These are phyloP conservation scores for Triplophysa tibetana DNA, from an alignment of 2,113 vertebrate species.

Conservation along the genomic window DNA sequence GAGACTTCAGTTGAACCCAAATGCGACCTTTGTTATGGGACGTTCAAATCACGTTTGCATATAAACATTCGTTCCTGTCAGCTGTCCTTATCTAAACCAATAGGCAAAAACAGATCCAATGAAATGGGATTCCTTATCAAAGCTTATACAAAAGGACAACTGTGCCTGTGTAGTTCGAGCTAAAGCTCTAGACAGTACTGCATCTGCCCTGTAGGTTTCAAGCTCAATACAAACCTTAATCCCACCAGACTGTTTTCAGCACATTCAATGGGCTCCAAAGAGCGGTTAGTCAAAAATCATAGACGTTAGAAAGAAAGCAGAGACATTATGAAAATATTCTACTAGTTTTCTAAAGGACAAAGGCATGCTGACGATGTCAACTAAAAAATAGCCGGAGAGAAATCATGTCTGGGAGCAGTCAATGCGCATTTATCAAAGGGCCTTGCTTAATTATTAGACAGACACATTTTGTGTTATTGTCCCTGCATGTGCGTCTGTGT, in stretches of 20 bases:
- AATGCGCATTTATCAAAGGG: background rate
- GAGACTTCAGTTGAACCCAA: conserved; percentile 15
- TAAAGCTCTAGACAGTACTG: conserved; percentile 10
- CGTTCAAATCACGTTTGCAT: background rate
- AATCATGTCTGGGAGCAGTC: background rate
- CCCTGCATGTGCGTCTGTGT: background rate
- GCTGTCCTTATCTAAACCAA: conserved; percentile 28
- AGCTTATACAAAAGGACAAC: conserved; percentile 45
- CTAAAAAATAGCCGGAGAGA: conserved; percentile 12
- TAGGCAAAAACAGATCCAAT: conserved; percentile 36
- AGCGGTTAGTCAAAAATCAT: conserved; percentile 44
- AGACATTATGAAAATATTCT: conserved; percentile 18
- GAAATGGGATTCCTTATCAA: conserved; percentile 29
- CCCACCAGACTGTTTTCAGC: conserved; percentile 6
- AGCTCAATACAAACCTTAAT: conserved; percentile 20
- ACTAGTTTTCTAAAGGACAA: conserved; percentile 24
- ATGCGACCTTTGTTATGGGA: conserved; percentile 35
- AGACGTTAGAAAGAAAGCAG: background rate
- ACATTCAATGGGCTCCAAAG: conserved; percentile 9
- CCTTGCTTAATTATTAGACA: conserved; percentile 5
- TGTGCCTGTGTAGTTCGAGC: conserved; percentile 15
- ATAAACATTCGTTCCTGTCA: conserved; percentile 20
- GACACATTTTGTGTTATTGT: background rate
- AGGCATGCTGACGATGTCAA: background rate
- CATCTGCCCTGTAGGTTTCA: conserved; percentile 29